Evolutionary conservation across 2,113 vertebrate species (phyloP).

Genomic region (Numida meleagris): DNA sequence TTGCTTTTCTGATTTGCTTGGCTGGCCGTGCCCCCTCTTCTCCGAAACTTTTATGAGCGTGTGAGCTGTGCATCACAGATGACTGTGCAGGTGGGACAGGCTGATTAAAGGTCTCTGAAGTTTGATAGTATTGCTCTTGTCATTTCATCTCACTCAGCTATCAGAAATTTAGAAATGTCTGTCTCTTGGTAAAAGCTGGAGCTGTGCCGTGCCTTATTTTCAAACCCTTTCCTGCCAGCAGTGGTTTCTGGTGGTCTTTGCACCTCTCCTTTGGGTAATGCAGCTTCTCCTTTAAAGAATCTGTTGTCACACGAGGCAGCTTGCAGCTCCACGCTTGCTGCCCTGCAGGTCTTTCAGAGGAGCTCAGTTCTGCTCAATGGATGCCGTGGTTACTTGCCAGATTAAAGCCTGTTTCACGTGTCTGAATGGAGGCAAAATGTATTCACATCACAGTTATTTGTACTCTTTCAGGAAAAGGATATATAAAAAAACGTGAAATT

Average conservation of each 20-base stretch:
- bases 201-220: neutral
- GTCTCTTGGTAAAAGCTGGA: neutral
- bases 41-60: neutral
- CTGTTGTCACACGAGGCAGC: rapidly evolving
- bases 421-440: neutral
- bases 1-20: neutral
- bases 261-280: neutral
- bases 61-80: neutral
- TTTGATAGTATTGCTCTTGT: neutral
- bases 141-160: neutral
- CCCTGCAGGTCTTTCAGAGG: neutral
- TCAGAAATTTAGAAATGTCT: neutral
- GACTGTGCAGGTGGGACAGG: neutral
- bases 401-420: neutral
- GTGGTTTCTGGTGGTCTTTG: neutral
- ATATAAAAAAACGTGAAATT: neutral
- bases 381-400: neutral
- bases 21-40: neutral
- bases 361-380: neutral
- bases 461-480: neutral
- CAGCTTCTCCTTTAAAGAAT: neutral
- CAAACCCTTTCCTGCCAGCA: neutral
- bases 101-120: neutral
- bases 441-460: neutral
- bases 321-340: neutral